A percentile compares a stretch with the other conserved stretches of the same genome.
Conservation (phyloP, 2,113 vertebrate genomes). For the Cryptomyrus ogoouensis region DNA sequence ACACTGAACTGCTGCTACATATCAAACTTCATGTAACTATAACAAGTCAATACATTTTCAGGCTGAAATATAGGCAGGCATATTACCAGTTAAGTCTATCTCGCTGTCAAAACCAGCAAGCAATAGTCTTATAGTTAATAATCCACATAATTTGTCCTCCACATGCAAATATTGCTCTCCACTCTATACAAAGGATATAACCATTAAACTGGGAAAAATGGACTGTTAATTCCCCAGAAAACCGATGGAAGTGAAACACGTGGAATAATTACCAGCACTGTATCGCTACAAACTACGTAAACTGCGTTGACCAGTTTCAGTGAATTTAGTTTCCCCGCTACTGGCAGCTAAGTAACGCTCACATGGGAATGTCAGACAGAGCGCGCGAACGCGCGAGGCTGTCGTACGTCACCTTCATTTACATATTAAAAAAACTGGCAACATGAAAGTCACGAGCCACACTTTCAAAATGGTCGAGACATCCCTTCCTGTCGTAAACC, state of each 20-base stretch:
- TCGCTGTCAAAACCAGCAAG: background rate
- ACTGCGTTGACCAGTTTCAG: background rate
- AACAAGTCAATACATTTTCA: background rate
- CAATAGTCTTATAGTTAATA: background rate
- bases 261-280: background rate
- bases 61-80: background rate
- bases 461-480: slow-evolving; percentile 25
- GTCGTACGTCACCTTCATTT: slow-evolving; percentile 26
- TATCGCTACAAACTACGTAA: background rate
- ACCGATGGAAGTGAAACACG: background rate
- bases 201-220: background rate
- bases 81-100: background rate
- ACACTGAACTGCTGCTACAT: background rate
- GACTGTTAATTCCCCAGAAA: background rate
- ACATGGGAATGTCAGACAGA: slow-evolving; percentile 13
- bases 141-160: background rate
- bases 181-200: background rate
- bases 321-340: background rate
- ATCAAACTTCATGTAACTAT: background rate
- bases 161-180: background rate
- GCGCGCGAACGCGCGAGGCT: slow-evolving; percentile 19
- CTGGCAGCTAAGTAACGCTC: background rate
- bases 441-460: slow-evolving; percentile 15
- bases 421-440: slow-evolving; percentile 21
- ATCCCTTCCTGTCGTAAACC: background rate